Evolutionary conservation across 30 jellyfish, hydroid and myxozoan genomes (phyloP), one percentile per base, ranked within the genome.

Genomic region (Turritopsis dohrnii): DNA sequence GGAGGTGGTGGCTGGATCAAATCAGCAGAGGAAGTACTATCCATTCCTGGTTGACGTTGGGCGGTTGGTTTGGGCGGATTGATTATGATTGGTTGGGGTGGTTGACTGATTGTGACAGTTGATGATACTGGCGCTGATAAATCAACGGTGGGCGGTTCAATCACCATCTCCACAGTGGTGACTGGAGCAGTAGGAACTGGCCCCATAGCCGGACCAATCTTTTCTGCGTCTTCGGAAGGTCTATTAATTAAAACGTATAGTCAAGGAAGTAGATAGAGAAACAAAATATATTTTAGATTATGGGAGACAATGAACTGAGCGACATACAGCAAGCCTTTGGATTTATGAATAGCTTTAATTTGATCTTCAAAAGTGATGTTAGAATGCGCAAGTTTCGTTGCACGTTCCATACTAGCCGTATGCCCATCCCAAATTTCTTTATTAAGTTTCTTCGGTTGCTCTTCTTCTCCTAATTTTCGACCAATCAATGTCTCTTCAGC

Each of bases 351-450:
- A 52, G 98, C 98, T 79, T 92, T 95, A 65, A 92, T 92, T 73
- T 92, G 98, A 28, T 92, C 98, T 71, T 92, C 98, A 69, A 88
- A 54, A 18, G 98, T 88, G 22, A 92, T 92, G 66, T 88, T 92
- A 1, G 98, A 93, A 27, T 92, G 98, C 17, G 98, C 98, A 72
- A 92, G 76, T 80, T 88, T 92, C 7, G 98, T 92, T 0, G 98
- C 95, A 28, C 98, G 90, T 31, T 92, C 98, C 93, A 92, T 92
- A 81, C 98, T 92, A 1, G 98, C 98, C 24, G 98, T 88, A 84
- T 92, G 98, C 1, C 98, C 98, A 76, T 92, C 98, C 98, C 98
- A 92, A 8, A 92, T 89, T 21, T 84, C 95, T 41, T 87, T 87
- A 17, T 83, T 93, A 16, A 93, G 86, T 27, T 89, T 86, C 53